Evolutionary conservation across 2,888 invertebrate species (phyloP).

Genomic region (Coelopa pilipes): DNA sequence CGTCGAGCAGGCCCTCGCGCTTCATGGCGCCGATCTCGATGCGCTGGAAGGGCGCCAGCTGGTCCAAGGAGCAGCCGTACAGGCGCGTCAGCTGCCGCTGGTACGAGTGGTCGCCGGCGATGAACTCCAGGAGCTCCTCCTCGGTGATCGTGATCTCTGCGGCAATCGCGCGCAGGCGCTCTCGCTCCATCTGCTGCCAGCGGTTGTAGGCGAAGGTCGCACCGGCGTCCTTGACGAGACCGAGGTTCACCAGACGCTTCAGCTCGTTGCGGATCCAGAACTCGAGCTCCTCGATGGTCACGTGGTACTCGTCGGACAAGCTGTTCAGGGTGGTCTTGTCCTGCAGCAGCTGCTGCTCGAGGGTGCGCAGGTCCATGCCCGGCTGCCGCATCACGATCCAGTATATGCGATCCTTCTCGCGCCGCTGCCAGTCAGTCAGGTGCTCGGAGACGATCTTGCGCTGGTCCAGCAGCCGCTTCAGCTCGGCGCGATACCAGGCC

Average conservation of each 20-base stretch:
- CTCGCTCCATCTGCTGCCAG: constrained; percentile 58
- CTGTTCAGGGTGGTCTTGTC: constrained; percentile 47
- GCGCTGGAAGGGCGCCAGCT: constrained; percentile 56
- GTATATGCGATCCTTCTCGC: constrained; percentile 58
- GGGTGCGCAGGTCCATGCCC: constrained; percentile 47
- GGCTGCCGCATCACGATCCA: constrained; percentile 48
- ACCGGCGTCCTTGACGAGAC: constrained; percentile 43
- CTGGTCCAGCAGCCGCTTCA: constrained; percentile 53
- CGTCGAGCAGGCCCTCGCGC: constrained; percentile 54
- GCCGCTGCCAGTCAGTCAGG: constrained; percentile 55
- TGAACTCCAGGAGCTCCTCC: constrained; percentile 56
- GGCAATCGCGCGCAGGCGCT: constrained; percentile 57
- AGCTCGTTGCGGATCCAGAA: constrained; percentile 57
- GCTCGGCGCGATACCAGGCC: constrained; percentile 57
- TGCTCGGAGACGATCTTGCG: constrained; percentile 52
- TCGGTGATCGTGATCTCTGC: constrained; percentile 55
- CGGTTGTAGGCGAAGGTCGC: constrained; percentile 38
- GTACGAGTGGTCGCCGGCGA: constrained; percentile 52
- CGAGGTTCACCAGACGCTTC: constrained; percentile 54
- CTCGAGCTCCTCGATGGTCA: constrained; percentile 55
- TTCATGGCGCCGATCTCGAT: constrained; percentile 51
- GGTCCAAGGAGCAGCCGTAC: constrained; percentile 51
- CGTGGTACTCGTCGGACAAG: constrained; percentile 53
- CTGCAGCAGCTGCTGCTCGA: constrained; percentile 51
- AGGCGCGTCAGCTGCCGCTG: constrained; percentile 53